These are phyloP conservation scores for Leucopsar rothschildi DNA, from an alignment of 2,113 vertebrate species.

Conservation along the genomic window DNA sequence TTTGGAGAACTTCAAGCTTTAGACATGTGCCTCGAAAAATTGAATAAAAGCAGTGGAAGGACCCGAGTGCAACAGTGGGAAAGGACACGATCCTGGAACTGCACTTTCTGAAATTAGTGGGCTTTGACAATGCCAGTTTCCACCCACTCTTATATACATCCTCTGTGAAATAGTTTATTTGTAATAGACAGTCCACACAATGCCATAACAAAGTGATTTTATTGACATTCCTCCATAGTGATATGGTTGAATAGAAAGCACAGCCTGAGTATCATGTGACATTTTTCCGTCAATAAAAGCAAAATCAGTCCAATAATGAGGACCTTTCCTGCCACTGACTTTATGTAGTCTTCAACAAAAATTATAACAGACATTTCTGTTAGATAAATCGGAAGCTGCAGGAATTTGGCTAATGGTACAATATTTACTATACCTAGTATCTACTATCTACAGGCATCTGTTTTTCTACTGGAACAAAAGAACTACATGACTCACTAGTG, in stretches of 20 bases:
- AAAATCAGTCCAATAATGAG: slow-evolving; percentile 73
- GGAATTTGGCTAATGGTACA: slow-evolving; percentile 70
- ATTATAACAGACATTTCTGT: slow-evolving; percentile 60
- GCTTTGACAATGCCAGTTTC: not conserved
- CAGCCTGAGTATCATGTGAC: slow-evolving; percentile 84
- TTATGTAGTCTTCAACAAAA: slow-evolving; percentile 72
- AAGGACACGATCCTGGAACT: not conserved
- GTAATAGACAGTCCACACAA: slow-evolving; percentile 64
- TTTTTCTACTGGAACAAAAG: slow-evolving; percentile 67
- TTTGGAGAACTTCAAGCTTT: not conserved
- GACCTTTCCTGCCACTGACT: slow-evolving; percentile 71
- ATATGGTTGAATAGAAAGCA: slow-evolving; percentile 80
- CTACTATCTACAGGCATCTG: slow-evolving; percentile 69
- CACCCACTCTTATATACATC: not conserved
- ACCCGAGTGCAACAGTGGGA: not conserved
- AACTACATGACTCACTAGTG: slow-evolving; percentile 67
- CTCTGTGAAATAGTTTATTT: not conserved
- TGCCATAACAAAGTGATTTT: slow-evolving; percentile 86
- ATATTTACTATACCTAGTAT: slow-evolving; percentile 68
- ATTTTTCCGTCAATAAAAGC: slow-evolving; percentile 74
- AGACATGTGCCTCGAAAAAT: not conserved
- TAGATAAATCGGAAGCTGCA: slow-evolving; percentile 70
- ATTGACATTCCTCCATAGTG: slow-evolving; percentile 87
- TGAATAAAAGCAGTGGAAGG: not conserved
- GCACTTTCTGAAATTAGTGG: not conserved